Evolutionary conservation across 2,888 invertebrate genomes (phyloP), one percentile per base, ranked within the genome.

Genomic region (Metalampra italica): DNA sequence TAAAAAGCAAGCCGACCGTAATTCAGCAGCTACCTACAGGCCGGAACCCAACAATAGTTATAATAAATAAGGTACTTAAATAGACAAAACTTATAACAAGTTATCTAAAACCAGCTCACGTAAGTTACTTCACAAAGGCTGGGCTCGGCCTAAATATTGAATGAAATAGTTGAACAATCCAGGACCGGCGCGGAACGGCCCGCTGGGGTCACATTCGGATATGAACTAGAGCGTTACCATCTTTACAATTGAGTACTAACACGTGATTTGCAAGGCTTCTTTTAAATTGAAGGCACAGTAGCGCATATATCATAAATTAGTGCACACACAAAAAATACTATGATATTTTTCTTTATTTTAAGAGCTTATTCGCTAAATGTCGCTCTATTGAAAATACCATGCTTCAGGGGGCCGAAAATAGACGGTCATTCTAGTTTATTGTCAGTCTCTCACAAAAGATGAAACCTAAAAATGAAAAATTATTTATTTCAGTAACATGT

Each of bases 161-260:
- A 66, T 64, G 60, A 57, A 61, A 59, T 59, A 60, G 59, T 52
- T 59, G 54, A 29, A 52, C 53, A 54, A 62, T 63, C 57, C 56
- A 53, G 58, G 52, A 38, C 37, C 54, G 43, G 52, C 42, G n/a
- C 36, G 1, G 51, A 52, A 47, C 45, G 51, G 56, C 47, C 51
- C 49, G 48, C 58, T 55, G 60, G 60, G 64, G 58, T 59, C 53
- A 49, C 52, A 55, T 64, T 56, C 53, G 45, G 56, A 57, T 54
- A 52, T 57, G 58, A 63, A 55, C 39, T 52, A 57, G 48, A 44
- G 53, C 53, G 55, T 56, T 56, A 56, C 54, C 56, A 57, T 54
- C 62, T 59, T 62, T 67, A 59, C 61, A 71, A 71, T 66, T 68
- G 70, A 66, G 61, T 53, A 57, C 59, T 50, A 48, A 58, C 51